A percentile compares a stretch with the other conserved stretches of the same genome.
Evolutionary conservation across 2,888 invertebrate genomes (phyloP).

Genomic region (Phyto melanocephala): DNA sequence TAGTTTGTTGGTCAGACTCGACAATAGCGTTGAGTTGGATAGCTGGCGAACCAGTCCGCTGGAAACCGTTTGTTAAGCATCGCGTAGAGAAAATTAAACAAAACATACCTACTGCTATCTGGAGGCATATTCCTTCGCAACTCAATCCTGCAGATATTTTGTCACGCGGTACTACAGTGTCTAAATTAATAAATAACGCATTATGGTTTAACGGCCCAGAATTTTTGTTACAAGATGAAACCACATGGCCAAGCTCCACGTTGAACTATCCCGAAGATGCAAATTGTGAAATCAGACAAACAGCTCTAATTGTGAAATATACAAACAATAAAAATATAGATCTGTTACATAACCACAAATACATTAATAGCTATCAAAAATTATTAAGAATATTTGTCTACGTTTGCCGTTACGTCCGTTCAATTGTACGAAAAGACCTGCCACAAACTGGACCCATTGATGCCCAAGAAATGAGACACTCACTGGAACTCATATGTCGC

Average conservation of each 20-base stretch:
- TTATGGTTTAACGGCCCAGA: constrained; percentile 32
- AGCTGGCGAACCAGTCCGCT: not conserved
- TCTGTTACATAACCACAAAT: not conserved
- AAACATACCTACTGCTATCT: not conserved
- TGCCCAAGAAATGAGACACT: not conserved
- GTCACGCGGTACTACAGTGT: not conserved
- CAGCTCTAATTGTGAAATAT: not conserved
- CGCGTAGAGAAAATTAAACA: constrained; percentile 24
- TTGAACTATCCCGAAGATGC: not conserved
- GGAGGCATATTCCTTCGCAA: constrained; percentile 11
- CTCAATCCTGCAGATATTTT: constrained; percentile 15
- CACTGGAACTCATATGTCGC: not conserved
- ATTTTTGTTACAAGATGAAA: constrained; percentile 5
- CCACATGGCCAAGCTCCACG: not conserved
- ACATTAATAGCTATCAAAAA: constrained; percentile 39
- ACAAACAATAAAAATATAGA: not conserved
- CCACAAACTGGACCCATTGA: not conserved
- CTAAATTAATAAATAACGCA: not conserved
- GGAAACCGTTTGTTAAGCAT: constrained; percentile 15
- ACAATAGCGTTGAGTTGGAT: constrained; percentile 28
- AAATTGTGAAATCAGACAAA: not conserved
- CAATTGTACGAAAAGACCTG: not conserved
- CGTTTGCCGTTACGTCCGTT: not conserved
- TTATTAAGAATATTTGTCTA: constrained; percentile 33
- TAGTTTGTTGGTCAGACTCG: constrained; percentile 24